Base-by-base conservation (phyloP, 2,113 vertebrate genomes). In the Scomber colias region DNA sequence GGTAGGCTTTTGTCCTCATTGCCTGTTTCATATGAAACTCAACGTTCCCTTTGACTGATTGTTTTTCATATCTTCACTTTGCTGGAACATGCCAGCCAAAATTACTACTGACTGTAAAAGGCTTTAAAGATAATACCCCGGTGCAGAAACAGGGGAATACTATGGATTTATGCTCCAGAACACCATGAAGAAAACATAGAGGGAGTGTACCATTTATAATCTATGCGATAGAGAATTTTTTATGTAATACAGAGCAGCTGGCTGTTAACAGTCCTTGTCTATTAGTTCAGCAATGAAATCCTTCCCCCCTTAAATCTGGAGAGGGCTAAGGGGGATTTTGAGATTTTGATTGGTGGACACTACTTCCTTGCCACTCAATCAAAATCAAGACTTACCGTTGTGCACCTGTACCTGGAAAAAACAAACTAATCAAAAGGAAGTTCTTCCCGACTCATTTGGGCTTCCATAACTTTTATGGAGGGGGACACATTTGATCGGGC, bases 301-400 rank as follows among this genome's bases (percentile, higher is more conserved):
- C 61, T 51, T 68, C 64, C 14, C 48, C 81, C 67, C 62, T 84
- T 51, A 60, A 72, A 79, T 69, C 64, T 86, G 61, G 70, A 83
- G 56, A 69, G 80, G 62, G 44, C 21, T 54, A 82, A 59, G 60
- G 59, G 48, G 21, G 21, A 21, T 21, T 21, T 69, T 71, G 49
- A 54, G 79, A 90, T 92, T 94, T 94, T 94, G 90, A 95, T 92
- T 91, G 91, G 73, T 84, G 71, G 71, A 73, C 79, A 79, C 61
- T 63, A 86, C 75, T 60, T 79, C 83, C 87, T 85, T 57, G 53
- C 81, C 77, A 86, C 78, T 72, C 91, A 95, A 93, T 94, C 94
- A 94, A 94, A 95, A 95, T 92, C 88, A 10, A 75, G 71, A 96
- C 95, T 95, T 95, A 96, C 95, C 95, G 90, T 94, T 57, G 59